Base-by-base conservation (phyloP, 2,888 invertebrate species). In the Drosophila cognata region DNA sequence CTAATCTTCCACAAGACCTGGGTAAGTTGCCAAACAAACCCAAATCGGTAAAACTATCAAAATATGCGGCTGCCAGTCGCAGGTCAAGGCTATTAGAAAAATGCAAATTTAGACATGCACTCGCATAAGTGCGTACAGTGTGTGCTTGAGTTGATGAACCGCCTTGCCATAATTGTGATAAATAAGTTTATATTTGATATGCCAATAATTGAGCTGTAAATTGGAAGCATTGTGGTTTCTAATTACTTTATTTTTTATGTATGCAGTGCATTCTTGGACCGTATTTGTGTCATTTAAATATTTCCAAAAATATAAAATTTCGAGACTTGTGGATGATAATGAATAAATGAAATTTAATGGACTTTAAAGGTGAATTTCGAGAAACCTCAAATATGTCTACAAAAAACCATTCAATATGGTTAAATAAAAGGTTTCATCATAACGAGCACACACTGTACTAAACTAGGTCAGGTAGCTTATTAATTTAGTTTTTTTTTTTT, bases 1-100 rank as follows among this genome's bases (percentile, higher is more conserved):
- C 99, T 16, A 95, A 96, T 69, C 94, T 99, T 88, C 96, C 97
- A 74, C 95, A 96, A 60, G 97, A 97, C 90, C 94, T 98, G 91
- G 96, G 99, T 99, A 94, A 95, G 95, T 73, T 11, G 10, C 16
- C 21, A 33, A 11, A 1, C 41, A 25, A 18, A 38, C 1, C 16
- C n/a, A 16, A 28, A 4, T 10, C 4, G 5, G 16, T 16, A n/a
- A 36, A 25, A 11, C 4, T n/a, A 21, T 29, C 16, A n/a, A 57
- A 16, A 43, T 57, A 8, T 31, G 21, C 16, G 28, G 48, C 35
- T 38, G 67, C 67, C 68, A 56, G 28, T 31, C 33, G 57, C 56
- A 6, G 68, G 67, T 57, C 68, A 67, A 67, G 67, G 67, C 18
- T 18, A 16, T 35, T 35, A 28, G 7, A 11, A 36, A 55, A 18